Percentiles rank a stretch among this genome's conserved stretches.
These are phyloP conservation scores for Parotia lawesii DNA, from an alignment of 2,113 vertebrate genomes.

Conservation along the genomic window DNA sequence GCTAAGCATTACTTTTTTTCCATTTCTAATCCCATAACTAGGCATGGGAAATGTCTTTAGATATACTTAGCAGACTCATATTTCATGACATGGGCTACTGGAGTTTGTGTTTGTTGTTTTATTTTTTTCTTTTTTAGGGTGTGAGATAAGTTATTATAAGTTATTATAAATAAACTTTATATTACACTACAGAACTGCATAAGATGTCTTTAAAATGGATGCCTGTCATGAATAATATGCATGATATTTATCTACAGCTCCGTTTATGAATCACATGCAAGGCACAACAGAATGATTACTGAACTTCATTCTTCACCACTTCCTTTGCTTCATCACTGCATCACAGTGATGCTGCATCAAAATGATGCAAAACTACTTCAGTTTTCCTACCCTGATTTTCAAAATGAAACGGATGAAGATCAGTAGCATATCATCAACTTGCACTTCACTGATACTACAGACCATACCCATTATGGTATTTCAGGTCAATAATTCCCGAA, in stretches of 20 bases:
- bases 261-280: background rate
- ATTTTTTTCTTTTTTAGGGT: background rate
- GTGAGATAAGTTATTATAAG: background rate
- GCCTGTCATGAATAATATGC: background rate
- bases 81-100: background rate
- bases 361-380: background rate
- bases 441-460: slow-evolving; percentile 28
- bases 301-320: background rate
- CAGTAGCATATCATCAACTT: background rate
- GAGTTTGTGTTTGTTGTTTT: background rate
- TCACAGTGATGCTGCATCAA: background rate
- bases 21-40: background rate
- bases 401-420: background rate
- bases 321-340: background rate
- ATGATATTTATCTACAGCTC: background rate
- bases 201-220: background rate
- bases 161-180: background rate
- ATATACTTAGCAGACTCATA: background rate
- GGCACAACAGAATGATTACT: background rate
- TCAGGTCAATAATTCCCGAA: slow-evolving; percentile 72
- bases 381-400: background rate
- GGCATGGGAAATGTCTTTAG: background rate
- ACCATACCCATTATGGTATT: slow-evolving; percentile 54
- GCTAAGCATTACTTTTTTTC: background rate
- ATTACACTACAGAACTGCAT: background rate